Percentiles rank a stretch among this genome's conserved stretches.
Conservation (phyloP, 2,888 invertebrate species). For the Osedax frankpressi region DNA sequence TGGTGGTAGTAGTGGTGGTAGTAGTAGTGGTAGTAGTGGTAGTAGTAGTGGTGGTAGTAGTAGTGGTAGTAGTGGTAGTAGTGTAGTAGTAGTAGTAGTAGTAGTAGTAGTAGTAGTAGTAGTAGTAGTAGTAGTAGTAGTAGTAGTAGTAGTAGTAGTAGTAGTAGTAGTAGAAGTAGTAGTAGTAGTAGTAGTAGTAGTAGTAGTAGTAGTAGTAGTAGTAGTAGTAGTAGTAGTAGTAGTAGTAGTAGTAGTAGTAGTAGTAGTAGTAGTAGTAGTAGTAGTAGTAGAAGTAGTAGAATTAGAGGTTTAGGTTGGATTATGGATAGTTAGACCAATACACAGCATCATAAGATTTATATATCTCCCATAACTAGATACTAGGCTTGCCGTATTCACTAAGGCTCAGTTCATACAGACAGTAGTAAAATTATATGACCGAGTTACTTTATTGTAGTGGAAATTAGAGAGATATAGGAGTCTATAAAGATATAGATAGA, state of each 20-base stretch:
- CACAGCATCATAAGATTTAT: no score
- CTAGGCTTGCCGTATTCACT: no score
- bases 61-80: slow-evolving; percentile 6
- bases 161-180: background rate
- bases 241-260: background rate
- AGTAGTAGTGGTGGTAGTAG: slow-evolving; percentile 20
- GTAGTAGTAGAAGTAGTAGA: background rate
- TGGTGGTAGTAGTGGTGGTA: slow-evolving; percentile 21
- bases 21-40: slow-evolving; percentile 18
- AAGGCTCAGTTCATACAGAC: no score
- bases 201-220: background rate
- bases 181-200: background rate
- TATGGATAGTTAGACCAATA: no score
- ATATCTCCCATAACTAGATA: no score
- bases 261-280: background rate
- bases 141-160: background rate
- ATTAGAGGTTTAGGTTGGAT: no score
- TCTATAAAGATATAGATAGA: no score
- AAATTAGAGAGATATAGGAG: no score
- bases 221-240: background rate
- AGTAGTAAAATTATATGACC: no score
- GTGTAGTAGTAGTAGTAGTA: background rate
- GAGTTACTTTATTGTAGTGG: no score
- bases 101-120: background rate
- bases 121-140: background rate